Evolutionary conservation across 1,140 invertebrate species (phyloP), one percentile per base, ranked within the genome.

Genomic region (Orius laevigatus): DNA sequence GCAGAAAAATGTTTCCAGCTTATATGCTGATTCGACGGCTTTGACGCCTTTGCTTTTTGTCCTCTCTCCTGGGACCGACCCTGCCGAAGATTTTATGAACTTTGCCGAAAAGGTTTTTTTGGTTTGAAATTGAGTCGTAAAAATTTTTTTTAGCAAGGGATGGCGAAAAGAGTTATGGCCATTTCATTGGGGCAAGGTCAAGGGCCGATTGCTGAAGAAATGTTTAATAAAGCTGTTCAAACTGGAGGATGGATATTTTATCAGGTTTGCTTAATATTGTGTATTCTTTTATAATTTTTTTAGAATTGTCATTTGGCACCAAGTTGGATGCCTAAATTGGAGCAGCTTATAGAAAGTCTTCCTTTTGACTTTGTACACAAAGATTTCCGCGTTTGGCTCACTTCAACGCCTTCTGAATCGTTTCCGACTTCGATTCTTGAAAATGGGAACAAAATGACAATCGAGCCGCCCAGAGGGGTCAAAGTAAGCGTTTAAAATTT

Each of bases 291-390:
- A 3, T 25, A 25, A 4, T 25, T 25, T 25, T 25, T 25, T 25
- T 66, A 82, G 70, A 84, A 84, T 63, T 83, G 80, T 60, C 80
- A 83, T 58, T 64, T 83, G 44, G 77, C 78, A 5, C 74, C 77
- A 5, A 78, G 76, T 36, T 83, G 79, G 78, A 78, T 84, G 78
- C 70, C 74, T 2, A 57, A 61, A 12, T 53, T 77, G 42, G 73
- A 75, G 54, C 56, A 62, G n/a, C 53, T 76, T 8, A 63, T 74
- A 5, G 69, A 78, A 60, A 63, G 66, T 3, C 60, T 81, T 4
- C 58, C 64, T 4, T 56, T 67, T 0, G 67, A 70, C 12, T 61
- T 59, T 2, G 69, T 68, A 0, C 71, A 81, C 56, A 59, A 65
- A 36, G 67, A 72, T 41, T 83, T 81, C 59, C 66, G 79, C n/a